Evolutionary conservation across 2,113 vertebrate species (phyloP), one percentile per base, ranked within the genome.

Genomic region (Scomber scombrus): DNA sequence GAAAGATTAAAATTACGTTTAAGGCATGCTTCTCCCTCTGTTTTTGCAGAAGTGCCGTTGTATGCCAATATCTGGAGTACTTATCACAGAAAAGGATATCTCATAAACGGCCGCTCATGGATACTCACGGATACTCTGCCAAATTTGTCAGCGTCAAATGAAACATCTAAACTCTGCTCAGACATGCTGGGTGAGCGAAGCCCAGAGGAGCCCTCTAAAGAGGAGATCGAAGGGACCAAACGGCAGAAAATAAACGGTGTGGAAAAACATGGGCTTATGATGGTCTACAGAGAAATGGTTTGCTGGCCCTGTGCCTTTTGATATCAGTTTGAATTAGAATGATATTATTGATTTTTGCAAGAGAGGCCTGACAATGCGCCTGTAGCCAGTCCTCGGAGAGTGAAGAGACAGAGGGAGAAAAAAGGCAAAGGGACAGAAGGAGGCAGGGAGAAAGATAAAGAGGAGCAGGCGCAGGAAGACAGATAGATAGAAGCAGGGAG

Each of bases 271-370:
- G 75, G 76, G 79, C 88, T 89, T 78, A 84, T 84, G 78, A 87
- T 85, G 80, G 85, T 91, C 88, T 73, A 75, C 77, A 75, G 85
- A 88, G 86, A 88, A 85, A 85, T 57, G 70, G 46, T 73, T 76
- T 79, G 81, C 86, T 87, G 85, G 90, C 86, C 83, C 56, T 58
- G 60, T 86, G 89, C 88, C 86, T 88, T 91, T 92, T 91, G 85
- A 92, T 90, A 90, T 91, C 87, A 88, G 73, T 89, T 91, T 92
- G 88, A 92, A 92, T 91, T 89, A 86, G 78, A 92, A 91, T 91
- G 78, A 90, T 86, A 87, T 85, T 91, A 93, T 92, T 84, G 91
- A 93, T 93, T 92, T 92, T 86, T 63, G 78, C 62, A 71, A 64
- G 52, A 71, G 79, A 34, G 9, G 82, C 78, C 73, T 81, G 90